phyloP scores from a whole-genome alignment of 1,140 invertebrate genomes.

The Meloidogyne chitwoodi region DNA sequence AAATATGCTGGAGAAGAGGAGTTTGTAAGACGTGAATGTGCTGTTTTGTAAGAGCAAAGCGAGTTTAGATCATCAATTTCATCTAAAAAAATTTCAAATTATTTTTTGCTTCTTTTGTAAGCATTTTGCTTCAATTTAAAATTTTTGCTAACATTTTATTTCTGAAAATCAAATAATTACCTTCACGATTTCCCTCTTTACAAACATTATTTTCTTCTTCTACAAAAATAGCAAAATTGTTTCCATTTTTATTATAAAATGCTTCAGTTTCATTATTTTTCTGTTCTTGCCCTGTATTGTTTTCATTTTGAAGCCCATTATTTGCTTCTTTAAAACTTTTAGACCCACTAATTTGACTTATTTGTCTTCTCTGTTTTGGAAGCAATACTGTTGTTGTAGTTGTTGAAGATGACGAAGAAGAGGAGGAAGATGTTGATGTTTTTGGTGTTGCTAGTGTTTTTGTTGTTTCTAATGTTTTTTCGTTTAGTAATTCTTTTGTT shows the following conservation, averaged over 20 bases:
- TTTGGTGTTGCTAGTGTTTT: not conserved
- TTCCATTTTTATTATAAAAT: not conserved
- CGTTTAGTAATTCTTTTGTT: not conserved
- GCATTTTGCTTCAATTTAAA: not conserved
- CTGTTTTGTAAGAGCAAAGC: slow-evolving; percentile 50
- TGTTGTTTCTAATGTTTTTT: not conserved
- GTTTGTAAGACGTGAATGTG: slow-evolving; percentile 35
- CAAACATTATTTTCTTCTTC: not conserved
- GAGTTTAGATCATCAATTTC: slow-evolving; percentile 38
- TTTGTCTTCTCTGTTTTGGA: slow-evolving; percentile 9
- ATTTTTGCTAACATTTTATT: too few relatives aligned
- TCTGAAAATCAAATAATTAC: not conserved
- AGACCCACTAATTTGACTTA: slow-evolving; percentile 13
- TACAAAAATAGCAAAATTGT: not conserved
- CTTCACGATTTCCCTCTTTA: not conserved
- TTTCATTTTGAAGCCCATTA: not conserved
- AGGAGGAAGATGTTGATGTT: not conserved
- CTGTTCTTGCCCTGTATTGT: not conserved
- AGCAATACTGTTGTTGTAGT: slow-evolving; percentile 21
- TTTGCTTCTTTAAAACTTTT: slow-evolving; percentile 1
- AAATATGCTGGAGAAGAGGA: not conserved
- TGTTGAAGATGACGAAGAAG: not conserved
- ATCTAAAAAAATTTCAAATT: slow-evolving; percentile 10
- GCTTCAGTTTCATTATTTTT: not conserved
- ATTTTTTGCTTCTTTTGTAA: not conserved